Conservation (phyloP, 2,113 vertebrate species). For the Climacteris rufus region DNA sequence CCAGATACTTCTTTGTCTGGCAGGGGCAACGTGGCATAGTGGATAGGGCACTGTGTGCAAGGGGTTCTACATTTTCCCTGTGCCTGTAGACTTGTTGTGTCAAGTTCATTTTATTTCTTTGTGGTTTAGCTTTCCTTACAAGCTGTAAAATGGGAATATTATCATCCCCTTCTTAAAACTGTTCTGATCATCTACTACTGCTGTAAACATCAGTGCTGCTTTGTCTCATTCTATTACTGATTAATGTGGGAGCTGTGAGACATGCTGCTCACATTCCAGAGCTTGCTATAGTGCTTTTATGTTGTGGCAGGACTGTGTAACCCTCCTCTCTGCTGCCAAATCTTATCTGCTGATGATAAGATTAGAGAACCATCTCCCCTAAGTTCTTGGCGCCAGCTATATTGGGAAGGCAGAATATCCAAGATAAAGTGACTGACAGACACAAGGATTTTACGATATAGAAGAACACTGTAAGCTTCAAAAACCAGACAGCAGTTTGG, state of each 20-base stretch:
- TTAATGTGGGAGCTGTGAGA: not conserved
- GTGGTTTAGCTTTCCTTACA: not conserved
- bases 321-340: no score
- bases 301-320: no score
- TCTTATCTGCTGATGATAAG: no score
- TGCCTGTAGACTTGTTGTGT: not conserved
- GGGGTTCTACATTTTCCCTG: not conserved
- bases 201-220: not conserved
- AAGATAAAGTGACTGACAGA: no score
- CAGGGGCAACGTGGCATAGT: fast-evolving
- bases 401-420: no score
- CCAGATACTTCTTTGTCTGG: not conserved
- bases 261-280: not conserved
- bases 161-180: not conserved
- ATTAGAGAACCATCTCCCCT: no score
- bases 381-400: no score
- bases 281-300: not conserved
- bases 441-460: no score
- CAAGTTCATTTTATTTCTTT: not conserved
- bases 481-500: no score
- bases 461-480: no score
- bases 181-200: not conserved
- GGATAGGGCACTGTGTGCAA: not conserved
- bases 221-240: fast-evolving
- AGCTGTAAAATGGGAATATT: not conserved